Evolutionary conservation across 1,140 invertebrate genomes (phyloP).

Genomic region (Brachionus koreanus): DNA sequence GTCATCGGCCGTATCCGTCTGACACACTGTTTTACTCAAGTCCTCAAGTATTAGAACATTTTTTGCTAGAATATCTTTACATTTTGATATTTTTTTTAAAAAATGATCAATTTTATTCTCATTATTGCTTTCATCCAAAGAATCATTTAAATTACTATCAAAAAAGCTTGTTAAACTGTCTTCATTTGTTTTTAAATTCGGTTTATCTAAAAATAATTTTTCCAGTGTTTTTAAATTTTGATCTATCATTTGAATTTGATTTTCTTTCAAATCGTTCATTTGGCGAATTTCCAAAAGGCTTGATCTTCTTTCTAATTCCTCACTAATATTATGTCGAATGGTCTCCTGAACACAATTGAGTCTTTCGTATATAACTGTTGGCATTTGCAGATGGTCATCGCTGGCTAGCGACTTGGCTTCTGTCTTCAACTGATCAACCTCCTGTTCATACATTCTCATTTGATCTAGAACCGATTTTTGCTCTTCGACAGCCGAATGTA

Average conservation of each 20-base stretch:
- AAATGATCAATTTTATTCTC: neutral
- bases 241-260: neutral
- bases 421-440: neutral
- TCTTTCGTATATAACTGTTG: slow-evolving; percentile 15
- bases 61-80: neutral
- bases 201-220: neutral
- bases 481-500: slow-evolving; percentile 32
- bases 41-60: neutral
- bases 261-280: neutral
- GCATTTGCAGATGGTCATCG: neutral
- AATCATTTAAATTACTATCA: neutral
- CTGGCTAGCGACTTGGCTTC: neutral
- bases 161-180: slow-evolving; percentile 23
- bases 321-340: slow-evolving; percentile 15
- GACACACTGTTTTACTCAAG: neutral
- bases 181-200: neutral
- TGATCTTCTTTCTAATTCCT: slow-evolving; percentile 31
- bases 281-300: slow-evolving; percentile 15
- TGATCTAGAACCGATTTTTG: slow-evolving; percentile 23
- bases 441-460: slow-evolving; percentile 32
- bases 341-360: slow-evolving; percentile 20
- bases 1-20: neutral
- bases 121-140: neutral
- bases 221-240: neutral
- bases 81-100: slow-evolving; percentile 11